Percentiles rank a stretch among this genome's conserved stretches.
phyloP scores from a whole-genome alignment of 2,113 vertebrate genomes.

The Zosterops pallidus region DNA sequence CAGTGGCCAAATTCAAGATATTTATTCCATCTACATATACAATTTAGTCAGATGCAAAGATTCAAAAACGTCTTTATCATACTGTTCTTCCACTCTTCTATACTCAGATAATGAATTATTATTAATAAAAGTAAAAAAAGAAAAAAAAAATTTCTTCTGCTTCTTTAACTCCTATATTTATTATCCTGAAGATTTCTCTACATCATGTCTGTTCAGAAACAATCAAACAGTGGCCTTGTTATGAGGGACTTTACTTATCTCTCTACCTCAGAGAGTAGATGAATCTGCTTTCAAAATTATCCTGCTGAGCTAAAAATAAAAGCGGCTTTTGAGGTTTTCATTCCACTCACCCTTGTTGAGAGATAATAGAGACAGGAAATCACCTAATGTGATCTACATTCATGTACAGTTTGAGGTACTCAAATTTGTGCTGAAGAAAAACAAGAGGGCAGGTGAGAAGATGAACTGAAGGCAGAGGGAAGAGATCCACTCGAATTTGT shows the following conservation, averaged over 20 bases:
- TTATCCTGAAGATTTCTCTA: neutral
- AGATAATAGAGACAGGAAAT: conserved; percentile 2
- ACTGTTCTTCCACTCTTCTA: neutral
- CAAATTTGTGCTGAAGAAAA: neutral
- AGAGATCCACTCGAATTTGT: neutral
- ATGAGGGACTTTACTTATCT: conserved; percentile 15
- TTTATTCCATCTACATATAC: neutral
- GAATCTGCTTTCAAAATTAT: neutral
- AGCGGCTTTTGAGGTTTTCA: conserved; percentile 19
- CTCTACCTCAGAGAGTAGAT: conserved; percentile 4
- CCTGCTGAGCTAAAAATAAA: conserved; percentile 28
- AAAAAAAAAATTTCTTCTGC: neutral
- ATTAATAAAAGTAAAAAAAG: neutral
- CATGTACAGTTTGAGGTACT: neutral
- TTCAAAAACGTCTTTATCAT: neutral
- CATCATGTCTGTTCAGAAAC: neutral
- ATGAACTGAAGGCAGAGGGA: neutral
- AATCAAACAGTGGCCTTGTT: neutral
- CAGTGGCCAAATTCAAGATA: neutral
- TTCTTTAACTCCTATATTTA: neutral
- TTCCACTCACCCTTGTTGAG: neutral
- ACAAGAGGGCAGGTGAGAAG: neutral
- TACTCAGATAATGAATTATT: neutral
- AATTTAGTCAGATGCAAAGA: neutral
- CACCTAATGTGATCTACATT: neutral